A percentile compares a stretch with the other conserved stretches of the same genome.
Conservation (phyloP, 2,113 vertebrate genomes). For the Gopherus evgoodei region DNA sequence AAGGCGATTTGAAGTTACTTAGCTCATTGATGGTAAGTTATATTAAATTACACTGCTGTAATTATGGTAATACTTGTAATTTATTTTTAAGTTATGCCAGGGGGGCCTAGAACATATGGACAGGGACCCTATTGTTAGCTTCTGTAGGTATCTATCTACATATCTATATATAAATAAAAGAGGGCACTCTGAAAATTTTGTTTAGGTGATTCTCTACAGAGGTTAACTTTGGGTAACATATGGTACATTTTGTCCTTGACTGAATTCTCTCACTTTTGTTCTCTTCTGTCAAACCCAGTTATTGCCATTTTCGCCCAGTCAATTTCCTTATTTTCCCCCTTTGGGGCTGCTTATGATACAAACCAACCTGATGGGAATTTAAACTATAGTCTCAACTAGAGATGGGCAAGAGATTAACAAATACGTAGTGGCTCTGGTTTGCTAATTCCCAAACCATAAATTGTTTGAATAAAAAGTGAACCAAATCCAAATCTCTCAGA, state of each 20-base stretch:
- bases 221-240: not conserved
- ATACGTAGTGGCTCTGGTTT: not conserved
- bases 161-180: not conserved
- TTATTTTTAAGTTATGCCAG: not conserved
- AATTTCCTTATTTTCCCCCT: not conserved
- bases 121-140: not conserved
- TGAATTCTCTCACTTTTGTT: slow-evolving; percentile 35
- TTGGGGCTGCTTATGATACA: slow-evolving; percentile 34
- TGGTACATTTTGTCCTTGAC: not conserved
- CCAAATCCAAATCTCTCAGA: not conserved
- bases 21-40: not conserved
- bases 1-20: not conserved
- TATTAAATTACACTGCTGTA: not conserved
- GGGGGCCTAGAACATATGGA: not conserved
- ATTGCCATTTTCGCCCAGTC: slow-evolving; percentile 25
- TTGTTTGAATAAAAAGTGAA: not conserved
- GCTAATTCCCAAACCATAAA: not conserved
- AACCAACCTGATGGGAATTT: slow-evolving; percentile 48
- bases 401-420: not conserved
- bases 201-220: not conserved
- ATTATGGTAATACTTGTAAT: not conserved
- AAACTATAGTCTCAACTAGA: not conserved
- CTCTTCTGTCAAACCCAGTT: slow-evolving; percentile 54
- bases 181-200: not conserved
- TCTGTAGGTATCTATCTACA: not conserved